phyloP scores from a whole-genome alignment of 2,888 invertebrate genomes.

The Dendrolimus pini region DNA sequence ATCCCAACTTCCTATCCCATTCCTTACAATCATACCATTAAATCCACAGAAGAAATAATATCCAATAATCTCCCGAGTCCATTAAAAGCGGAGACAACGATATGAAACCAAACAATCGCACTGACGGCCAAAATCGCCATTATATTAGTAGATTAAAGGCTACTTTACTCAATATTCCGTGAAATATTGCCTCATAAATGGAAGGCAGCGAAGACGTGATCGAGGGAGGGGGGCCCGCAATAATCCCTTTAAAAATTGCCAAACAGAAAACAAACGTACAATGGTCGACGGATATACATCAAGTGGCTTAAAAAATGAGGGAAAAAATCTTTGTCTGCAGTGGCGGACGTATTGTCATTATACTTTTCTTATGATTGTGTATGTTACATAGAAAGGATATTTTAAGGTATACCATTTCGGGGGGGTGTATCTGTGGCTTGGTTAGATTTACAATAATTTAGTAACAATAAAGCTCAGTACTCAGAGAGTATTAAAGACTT shows the following conservation, averaged over 20 bases:
- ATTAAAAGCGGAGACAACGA: not conserved
- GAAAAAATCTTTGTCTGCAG: conserved; percentile 9
- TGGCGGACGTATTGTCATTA: no score
- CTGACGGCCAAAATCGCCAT: conserved; percentile 45
- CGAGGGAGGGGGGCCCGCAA: conserved; percentile 42
- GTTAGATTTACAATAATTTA: no score
- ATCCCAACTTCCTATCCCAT: not conserved
- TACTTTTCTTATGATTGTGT: no score
- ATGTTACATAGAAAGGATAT: no score
- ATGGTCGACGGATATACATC: conserved; percentile 58
- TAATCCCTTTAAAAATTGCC: conserved; percentile 76
- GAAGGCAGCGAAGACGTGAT: conserved; percentile 67
- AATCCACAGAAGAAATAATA: conserved; percentile 9
- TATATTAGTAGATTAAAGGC: conserved; percentile 74
- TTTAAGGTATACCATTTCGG: no score
- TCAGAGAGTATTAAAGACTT: no score
- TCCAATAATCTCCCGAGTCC: conserved; percentile 1
- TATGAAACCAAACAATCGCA: not conserved
- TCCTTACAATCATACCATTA: conserved; percentile 10
- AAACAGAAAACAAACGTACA: conserved; percentile 69
- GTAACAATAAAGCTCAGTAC: no score
- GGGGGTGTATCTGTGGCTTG: no score
- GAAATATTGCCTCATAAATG: conserved; percentile 74
- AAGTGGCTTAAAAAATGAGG: conserved; percentile 58
- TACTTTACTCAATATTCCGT: conserved; percentile 75